These are phyloP conservation scores for Liodrosophila aerea DNA, from an alignment of 2,888 invertebrate species.

Conservation along the genomic window DNA sequence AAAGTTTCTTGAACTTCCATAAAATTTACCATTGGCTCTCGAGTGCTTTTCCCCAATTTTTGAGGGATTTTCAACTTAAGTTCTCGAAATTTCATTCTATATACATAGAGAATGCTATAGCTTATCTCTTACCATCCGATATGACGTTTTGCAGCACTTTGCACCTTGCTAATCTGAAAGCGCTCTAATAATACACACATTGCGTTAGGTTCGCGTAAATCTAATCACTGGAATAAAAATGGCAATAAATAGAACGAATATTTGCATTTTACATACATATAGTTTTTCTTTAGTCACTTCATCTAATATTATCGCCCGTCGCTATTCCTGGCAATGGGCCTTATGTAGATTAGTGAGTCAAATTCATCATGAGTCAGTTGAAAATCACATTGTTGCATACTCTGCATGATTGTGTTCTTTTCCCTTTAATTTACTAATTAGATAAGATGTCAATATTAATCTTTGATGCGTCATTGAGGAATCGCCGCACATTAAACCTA, in stretches of 20 bases:
- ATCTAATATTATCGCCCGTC: background rate
- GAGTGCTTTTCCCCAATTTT: constrained; percentile 27
- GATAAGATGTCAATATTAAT: constrained; percentile 37
- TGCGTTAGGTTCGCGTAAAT: too few relatives aligned
- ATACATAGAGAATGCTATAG: background rate
- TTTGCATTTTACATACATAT: background rate
- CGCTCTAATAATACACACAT: background rate
- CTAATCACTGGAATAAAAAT: too few relatives aligned
- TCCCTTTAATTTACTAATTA: too few relatives aligned
- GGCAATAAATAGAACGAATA: background rate
- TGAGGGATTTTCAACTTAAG: background rate
- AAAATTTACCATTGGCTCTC: constrained; percentile 36
- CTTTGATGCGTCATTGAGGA: constrained; percentile 32
- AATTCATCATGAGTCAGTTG: constrained; percentile 42
- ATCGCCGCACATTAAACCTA: background rate
- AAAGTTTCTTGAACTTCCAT: constrained; percentile 65
- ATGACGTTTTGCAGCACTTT: too few relatives aligned
- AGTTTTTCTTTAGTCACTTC: background rate
- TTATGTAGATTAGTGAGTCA: constrained; percentile 25
- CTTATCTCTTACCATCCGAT: constrained; percentile 1
- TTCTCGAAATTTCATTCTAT: too few relatives aligned
- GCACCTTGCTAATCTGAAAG: constrained; percentile 5
- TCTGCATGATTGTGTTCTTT: constrained; percentile 8
- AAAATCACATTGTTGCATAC: constrained; percentile 21
- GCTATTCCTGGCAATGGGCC: background rate